A percentile compares a stretch with the other conserved stretches of the same genome.
These are phyloP conservation scores for Lasiommata megera DNA, from an alignment of 2,888 invertebrate species.

Conservation along the genomic window DNA sequence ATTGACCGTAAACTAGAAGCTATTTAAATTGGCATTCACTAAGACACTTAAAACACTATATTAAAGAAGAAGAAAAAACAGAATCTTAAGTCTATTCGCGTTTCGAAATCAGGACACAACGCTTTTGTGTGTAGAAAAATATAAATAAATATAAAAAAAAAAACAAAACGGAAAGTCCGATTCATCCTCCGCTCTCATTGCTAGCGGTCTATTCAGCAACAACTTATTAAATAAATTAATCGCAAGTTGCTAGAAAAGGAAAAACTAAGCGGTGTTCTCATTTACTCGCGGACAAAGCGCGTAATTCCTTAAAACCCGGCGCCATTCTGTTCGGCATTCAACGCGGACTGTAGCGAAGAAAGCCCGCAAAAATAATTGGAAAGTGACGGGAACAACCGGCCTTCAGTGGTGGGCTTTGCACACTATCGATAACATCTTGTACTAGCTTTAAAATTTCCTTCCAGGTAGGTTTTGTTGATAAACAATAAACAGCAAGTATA, in stretches of 20 bases:
- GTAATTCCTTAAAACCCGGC: conserved; percentile 71
- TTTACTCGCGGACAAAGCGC: conserved; percentile 60
- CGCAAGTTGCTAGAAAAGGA: conserved; percentile 71
- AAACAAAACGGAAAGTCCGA: conserved; percentile 64
- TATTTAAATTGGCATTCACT: conserved; percentile 8
- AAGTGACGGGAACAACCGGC: conserved; percentile 69
- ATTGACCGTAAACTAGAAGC: no score
- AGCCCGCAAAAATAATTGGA: conserved; percentile 78
- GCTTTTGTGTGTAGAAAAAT: conserved; percentile 41
- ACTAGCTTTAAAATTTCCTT: no score
- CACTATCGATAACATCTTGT: conserved; percentile 3
- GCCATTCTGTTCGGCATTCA: conserved; percentile 65
- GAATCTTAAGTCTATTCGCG: conserved; percentile 35
- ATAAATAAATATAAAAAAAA: conserved; percentile 33
- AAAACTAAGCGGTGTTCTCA: conserved; percentile 66
- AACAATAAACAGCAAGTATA: no score
- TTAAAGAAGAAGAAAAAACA: conserved; percentile 29
- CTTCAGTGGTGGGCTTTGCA: conserved; percentile 29
- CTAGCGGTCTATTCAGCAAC: conserved; percentile 68
- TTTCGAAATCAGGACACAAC: conserved; percentile 41
- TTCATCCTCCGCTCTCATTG: conserved; percentile 59
- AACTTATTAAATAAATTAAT: conserved; percentile 80
- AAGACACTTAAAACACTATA: conserved; percentile 30
- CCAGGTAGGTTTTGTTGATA: no score
- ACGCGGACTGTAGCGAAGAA: conserved; percentile 64